A percentile compares a stretch with the other conserved stretches of the same genome.
These are phyloP conservation scores for Gallinago media DNA, from an alignment of 2,113 vertebrate species.

Conservation along the genomic window DNA sequence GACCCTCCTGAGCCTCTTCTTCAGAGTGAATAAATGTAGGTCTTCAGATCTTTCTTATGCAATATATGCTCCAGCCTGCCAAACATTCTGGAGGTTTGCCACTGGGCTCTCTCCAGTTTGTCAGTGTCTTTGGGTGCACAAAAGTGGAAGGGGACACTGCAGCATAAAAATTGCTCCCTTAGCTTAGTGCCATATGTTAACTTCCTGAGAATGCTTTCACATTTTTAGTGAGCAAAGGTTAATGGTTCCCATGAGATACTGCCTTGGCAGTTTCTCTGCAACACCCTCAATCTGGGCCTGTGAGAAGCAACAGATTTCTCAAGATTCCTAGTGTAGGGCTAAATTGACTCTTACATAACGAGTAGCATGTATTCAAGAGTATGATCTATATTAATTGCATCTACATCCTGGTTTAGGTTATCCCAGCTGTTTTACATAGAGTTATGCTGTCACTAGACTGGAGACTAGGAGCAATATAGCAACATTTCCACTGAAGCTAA, in stretches of 20 bases:
- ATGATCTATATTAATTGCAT: neutral
- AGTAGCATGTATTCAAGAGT: neutral
- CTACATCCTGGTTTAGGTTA: neutral
- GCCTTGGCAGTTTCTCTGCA: neutral
- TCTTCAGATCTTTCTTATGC: neutral
- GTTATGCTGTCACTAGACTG: neutral
- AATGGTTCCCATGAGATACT: neutral
- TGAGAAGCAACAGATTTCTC: neutral
- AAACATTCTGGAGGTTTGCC: neutral
- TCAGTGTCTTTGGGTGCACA: neutral
- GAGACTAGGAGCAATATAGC: neutral
- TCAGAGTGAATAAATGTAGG: neutral
- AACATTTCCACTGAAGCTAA: neutral
- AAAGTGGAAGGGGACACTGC: neutral
- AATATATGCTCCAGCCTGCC: neutral
- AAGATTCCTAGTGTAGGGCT: neutral
- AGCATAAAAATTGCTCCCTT: neutral
- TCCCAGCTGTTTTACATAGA: neutral
- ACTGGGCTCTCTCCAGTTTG: neutral
- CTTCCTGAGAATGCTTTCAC: neutral
- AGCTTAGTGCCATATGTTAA: neutral
- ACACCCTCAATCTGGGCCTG: neutral
- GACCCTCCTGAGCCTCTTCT: neutral
- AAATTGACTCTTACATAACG: neutral
- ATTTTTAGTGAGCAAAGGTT: neutral